Percentiles rank a stretch among this genome's conserved stretches.
Conservation (phyloP, 2,797 vertebrate genomes). For the Chaenodraco wilsoni region DNA sequence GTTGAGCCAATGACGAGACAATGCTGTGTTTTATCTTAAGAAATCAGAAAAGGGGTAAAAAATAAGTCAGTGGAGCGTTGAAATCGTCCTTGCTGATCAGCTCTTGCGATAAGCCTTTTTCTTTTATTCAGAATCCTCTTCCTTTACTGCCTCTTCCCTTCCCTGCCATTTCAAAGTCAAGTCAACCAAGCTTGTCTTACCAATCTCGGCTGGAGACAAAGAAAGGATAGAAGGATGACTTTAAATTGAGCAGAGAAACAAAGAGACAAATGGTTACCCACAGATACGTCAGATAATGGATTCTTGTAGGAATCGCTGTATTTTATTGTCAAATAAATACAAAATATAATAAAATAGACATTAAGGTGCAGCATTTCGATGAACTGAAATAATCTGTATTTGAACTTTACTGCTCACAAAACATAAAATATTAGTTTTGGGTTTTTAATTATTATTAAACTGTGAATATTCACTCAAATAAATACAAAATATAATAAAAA, state of each 20-base stretch:
- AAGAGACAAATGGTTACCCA: constrained; percentile 30
- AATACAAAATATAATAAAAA: too few relatives aligned
- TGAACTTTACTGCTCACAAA: too few relatives aligned
- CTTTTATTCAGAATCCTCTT: constrained; percentile 34
- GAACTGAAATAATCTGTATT: too few relatives aligned
- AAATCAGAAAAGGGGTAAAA: neutral
- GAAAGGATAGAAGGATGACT: constrained; percentile 9
- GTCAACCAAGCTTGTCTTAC: constrained; percentile 41
- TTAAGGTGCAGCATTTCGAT: too few relatives aligned
- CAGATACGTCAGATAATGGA: constrained; percentile 21
- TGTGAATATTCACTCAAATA: too few relatives aligned
- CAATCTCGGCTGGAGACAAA: constrained; percentile 26
- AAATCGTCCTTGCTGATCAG: constrained; percentile 36
- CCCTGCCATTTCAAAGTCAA: constrained; percentile 23
- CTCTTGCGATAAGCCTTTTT: constrained; percentile 34
- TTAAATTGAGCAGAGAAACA: constrained; percentile 42
- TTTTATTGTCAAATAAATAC: too few relatives aligned
- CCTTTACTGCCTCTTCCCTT: constrained; percentile 3
- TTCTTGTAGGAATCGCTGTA: constrained; percentile 1
- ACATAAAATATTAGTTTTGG: too few relatives aligned
- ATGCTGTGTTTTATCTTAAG: constrained; percentile 9
- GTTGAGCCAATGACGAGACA: neutral
- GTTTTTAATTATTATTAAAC: too few relatives aligned
- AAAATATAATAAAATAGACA: too few relatives aligned
- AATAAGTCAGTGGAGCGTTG: constrained; percentile 10